Conservation (phyloP, 2,888 invertebrate genomes). For the Mythimna albipuncta region DNA sequence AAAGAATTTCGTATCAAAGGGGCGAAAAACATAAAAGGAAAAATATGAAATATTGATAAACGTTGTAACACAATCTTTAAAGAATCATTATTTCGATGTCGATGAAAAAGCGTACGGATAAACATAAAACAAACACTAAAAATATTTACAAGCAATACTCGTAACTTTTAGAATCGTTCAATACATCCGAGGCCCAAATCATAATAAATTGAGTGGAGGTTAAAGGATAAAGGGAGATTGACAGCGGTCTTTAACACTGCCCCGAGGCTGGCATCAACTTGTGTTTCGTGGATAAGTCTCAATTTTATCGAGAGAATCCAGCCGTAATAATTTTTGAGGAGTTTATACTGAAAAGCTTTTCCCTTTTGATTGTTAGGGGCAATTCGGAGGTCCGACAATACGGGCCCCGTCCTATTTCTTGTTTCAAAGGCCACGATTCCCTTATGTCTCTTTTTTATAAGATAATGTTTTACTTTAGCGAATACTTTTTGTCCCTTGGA, state of each 20-base stretch:
- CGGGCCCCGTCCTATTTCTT: conserved; percentile 57
- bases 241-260: conserved; percentile 82
- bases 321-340: conserved; percentile 76
- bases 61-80: conserved; percentile 55
- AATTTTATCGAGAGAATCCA: conserved; percentile 78
- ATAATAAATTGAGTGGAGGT: conserved; percentile 85
- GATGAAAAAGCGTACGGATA: conserved; percentile 60
- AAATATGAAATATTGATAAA: conserved; percentile 51
- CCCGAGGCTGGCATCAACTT: conserved; percentile 76
- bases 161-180: conserved; percentile 65
- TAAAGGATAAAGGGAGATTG: conserved; percentile 83
- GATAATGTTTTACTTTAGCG: conserved; percentile 61
- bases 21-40: conserved; percentile 46
- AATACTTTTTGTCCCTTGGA: conserved; percentile 43
- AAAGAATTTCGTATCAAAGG: conserved; percentile 47
- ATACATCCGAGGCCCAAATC: conserved; percentile 70
- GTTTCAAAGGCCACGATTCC: conserved; percentile 59
- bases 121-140: conserved; percentile 71
- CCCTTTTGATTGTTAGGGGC: conserved; percentile 68
- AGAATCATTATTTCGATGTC: conserved; percentile 56
- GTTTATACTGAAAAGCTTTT: conserved; percentile 69
- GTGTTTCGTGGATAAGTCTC: conserved; percentile 78
- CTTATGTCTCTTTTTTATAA: conserved; percentile 62
- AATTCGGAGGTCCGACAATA: conserved; percentile 63
- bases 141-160: conserved; percentile 68